Percentiles rank a stretch among this genome's conserved stretches.
phyloP scores from a whole-genome alignment of 2,113 vertebrate species.

The Chauna torquata region DNA sequence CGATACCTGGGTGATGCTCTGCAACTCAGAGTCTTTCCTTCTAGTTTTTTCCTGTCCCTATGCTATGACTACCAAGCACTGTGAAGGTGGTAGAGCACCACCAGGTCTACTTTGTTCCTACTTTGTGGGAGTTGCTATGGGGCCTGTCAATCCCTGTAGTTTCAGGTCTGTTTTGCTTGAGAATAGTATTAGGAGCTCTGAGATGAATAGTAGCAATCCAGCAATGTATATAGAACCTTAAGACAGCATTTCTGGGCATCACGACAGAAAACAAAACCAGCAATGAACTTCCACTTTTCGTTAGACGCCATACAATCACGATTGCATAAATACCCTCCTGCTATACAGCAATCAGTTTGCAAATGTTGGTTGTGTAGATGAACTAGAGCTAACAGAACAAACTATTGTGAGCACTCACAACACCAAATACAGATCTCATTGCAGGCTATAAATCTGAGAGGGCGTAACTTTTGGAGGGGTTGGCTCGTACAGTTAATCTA shows the following conservation, averaged over 20 bases:
- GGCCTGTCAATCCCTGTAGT: neutral
- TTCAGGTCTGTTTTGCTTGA: neutral
- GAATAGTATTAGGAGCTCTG: rapidly evolving
- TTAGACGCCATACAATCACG: neutral
- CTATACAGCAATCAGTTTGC: neutral
- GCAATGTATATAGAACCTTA: neutral
- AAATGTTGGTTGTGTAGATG: neutral
- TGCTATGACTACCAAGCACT: neutral
- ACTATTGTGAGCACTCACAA: neutral
- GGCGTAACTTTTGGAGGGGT: neutral
- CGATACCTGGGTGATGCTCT: neutral
- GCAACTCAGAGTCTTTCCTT: neutral
- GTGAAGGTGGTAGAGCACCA: neutral
- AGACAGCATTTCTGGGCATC: neutral
- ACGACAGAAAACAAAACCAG: neutral
- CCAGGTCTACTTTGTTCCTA: neutral
- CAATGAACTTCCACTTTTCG: neutral
- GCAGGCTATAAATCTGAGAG: neutral
- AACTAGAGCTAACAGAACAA: neutral
- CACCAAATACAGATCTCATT: neutral
- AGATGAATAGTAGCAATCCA: neutral
- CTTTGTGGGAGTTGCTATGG: neutral
- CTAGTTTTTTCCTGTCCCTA: neutral
- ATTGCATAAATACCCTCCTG: neutral
- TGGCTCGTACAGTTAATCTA: neutral